These are phyloP conservation scores for Forbesichthys papilliferus DNA, from an alignment of 2,113 vertebrate species.

Conservation along the genomic window DNA sequence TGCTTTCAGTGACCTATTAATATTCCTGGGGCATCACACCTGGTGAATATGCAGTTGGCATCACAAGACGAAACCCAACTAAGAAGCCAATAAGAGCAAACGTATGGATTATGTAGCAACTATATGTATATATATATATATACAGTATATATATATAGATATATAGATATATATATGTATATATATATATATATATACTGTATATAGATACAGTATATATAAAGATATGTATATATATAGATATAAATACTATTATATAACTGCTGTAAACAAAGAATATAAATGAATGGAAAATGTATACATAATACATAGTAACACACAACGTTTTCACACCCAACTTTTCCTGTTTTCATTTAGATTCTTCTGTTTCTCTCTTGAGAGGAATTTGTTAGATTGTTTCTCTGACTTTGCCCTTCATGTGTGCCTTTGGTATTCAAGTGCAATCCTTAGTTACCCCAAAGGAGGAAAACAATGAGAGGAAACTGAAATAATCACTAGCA, in stretches of 20 bases:
- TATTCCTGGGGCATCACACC: constrained; percentile 58
- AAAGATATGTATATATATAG: too few species aligned
- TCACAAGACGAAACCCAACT: constrained; percentile 36
- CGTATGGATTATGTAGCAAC: constrained; percentile 2
- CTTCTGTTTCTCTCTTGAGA: constrained; percentile 38
- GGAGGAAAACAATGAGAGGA: constrained; percentile 66
- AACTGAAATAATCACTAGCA: constrained; percentile 42
- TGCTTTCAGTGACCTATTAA: constrained; percentile 64
- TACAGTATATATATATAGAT: too few species aligned
- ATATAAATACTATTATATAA: neutral
- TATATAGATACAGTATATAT: too few species aligned
- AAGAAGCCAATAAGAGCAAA: neutral
- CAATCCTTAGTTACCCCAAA: constrained; percentile 35
- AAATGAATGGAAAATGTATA: neutral
- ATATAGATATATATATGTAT: too few species aligned
- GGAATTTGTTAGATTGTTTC: constrained; percentile 47
- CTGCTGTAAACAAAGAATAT: neutral
- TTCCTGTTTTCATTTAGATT: constrained; percentile 41
- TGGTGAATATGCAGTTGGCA: constrained; percentile 62
- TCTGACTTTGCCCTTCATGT: constrained; percentile 53
- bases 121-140: too few species aligned
- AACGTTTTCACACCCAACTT: neutral
- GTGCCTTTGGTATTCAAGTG: constrained; percentile 31
- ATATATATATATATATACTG: too few species aligned
- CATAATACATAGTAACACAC: neutral